phyloP scores from a whole-genome alignment of 2,113 vertebrate genomes.

The Corynorhinus townsendii region DNA sequence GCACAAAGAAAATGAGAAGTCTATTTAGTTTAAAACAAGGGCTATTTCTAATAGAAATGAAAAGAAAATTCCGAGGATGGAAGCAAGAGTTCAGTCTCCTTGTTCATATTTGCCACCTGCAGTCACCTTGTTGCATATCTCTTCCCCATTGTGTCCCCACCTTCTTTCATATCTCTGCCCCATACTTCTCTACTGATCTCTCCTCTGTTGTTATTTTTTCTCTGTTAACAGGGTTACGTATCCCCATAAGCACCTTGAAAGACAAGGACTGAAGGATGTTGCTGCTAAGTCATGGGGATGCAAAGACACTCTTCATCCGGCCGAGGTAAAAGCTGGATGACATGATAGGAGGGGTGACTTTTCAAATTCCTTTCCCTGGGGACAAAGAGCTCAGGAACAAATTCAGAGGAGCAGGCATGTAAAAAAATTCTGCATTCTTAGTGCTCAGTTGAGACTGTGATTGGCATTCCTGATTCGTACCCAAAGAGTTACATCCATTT shows the following conservation, averaged over 20 bases:
- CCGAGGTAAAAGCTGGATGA: background rate
- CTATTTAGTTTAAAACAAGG: background rate
- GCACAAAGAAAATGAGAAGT: background rate
- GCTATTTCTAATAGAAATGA: background rate
- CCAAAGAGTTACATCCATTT: background rate
- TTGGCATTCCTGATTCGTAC: too few species aligned
- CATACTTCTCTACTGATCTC: conserved; percentile 20
- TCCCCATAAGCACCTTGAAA: conserved; percentile 19
- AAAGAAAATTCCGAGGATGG: background rate
- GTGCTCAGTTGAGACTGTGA: background rate
- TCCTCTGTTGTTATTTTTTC: conserved; percentile 37
- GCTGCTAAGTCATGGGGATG: background rate
- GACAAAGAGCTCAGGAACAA: background rate
- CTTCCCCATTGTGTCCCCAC: conserved; percentile 15
- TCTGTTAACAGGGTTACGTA: conserved; percentile 43
- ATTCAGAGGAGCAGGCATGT: background rate
- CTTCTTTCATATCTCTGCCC: conserved; percentile 9
- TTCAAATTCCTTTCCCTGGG: background rate
- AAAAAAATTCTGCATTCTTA: background rate
- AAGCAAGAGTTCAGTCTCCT: background rate
- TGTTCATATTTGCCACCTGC: background rate
- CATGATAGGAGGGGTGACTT: background rate
- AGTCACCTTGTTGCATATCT: background rate
- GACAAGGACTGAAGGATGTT: background rate
- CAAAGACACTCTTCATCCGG: background rate